A percentile compares a stretch with the other conserved stretches of the same genome.
These are phyloP conservation scores for Ailurus styani DNA, from an alignment of 2,113 vertebrate genomes.

Conservation along the genomic window DNA sequence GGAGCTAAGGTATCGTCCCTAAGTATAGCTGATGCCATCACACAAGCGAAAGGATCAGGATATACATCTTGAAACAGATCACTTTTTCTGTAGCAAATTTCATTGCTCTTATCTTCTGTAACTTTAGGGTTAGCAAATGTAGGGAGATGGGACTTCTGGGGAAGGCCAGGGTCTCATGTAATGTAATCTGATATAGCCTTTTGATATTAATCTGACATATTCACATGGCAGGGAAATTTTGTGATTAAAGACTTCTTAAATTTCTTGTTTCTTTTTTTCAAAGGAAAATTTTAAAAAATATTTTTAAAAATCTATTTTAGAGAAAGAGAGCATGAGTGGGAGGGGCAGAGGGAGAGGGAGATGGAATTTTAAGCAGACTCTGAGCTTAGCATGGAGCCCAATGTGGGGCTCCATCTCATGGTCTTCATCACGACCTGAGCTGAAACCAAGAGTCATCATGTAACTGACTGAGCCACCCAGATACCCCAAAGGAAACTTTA, in stretches of 20 bases:
- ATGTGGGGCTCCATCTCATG: background rate
- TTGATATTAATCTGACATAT: background rate
- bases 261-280: background rate
- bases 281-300: background rate
- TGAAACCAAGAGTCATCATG: background rate
- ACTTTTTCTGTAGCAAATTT: background rate
- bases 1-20: background rate
- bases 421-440: background rate
- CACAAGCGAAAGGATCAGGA: background rate
- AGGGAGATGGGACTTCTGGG: background rate
- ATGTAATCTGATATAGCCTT: background rate
- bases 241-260: background rate
- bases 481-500: background rate
- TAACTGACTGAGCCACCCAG: background rate
- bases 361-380: background rate
- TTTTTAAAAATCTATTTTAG: background rate
- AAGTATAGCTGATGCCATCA: background rate
- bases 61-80: background rate
- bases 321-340: background rate
- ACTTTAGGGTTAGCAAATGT: background rate
- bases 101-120: background rate
- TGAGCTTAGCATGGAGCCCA: background rate
- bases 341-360: background rate
- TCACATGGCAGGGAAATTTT: background rate
- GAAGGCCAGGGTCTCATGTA: background rate